These are phyloP conservation scores for Amia ocellicauda DNA, from an alignment of 2,113 vertebrate species.

Conservation along the genomic window DNA sequence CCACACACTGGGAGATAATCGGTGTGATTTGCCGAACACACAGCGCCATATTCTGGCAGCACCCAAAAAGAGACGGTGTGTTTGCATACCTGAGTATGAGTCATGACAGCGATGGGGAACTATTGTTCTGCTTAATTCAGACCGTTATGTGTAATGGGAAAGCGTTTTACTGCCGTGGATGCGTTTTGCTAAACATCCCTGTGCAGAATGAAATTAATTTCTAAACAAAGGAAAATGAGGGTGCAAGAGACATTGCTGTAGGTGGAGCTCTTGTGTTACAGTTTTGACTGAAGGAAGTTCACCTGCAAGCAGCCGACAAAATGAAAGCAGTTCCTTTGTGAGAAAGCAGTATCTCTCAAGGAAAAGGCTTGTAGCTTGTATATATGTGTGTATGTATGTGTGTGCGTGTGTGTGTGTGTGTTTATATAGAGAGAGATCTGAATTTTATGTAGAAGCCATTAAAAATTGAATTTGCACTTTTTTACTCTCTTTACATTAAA, in stretches of 20 bases:
- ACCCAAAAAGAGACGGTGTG: neutral
- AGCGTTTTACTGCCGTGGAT: neutral
- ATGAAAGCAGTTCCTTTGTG: constrained; percentile 21
- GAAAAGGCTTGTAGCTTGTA: neutral
- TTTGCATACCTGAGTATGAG: neutral
- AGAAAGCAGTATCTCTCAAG: too few relatives aligned
- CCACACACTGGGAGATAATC: neutral
- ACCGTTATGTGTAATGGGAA: constrained; percentile 43
- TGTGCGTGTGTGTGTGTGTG: neutral
- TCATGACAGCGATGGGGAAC: neutral
- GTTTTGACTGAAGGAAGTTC: constrained; percentile 50
- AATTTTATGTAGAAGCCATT: neutral
- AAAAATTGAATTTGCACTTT: neutral
- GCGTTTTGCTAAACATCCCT: constrained; percentile 32
- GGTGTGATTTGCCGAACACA: neutral
- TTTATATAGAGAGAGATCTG: neutral
- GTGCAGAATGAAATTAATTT: constrained; percentile 26
- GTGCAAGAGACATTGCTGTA: constrained; percentile 53
- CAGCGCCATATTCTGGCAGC: too few relatives aligned
- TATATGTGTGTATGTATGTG: constrained; percentile 24
- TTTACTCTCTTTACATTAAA: neutral
- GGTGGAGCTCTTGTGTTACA: constrained; percentile 72
- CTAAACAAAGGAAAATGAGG: constrained; percentile 39
- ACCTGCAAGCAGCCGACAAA: constrained; percentile 52
- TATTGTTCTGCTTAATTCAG: constrained; percentile 40